phyloP scores from a whole-genome alignment of 2,888 invertebrate genomes.

The Alentia gelatinosa region DNA sequence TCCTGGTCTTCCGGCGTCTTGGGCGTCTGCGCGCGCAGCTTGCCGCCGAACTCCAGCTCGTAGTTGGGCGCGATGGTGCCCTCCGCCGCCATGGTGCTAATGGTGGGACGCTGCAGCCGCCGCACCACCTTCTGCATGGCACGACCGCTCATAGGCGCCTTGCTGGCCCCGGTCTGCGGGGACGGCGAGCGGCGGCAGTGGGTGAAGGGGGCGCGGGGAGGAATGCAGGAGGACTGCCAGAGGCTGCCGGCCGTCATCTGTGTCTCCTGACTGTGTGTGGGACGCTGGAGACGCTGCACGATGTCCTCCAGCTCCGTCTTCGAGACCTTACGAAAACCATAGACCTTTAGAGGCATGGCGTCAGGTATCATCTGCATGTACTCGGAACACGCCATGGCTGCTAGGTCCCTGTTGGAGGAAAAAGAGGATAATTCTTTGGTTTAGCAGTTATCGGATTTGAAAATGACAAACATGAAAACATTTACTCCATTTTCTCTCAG shows the following conservation, averaged over 20 bases:
- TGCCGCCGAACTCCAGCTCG: background rate
- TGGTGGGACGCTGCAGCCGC: conserved; percentile 37
- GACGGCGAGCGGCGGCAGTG: background rate
- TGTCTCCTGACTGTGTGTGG: conserved; percentile 1
- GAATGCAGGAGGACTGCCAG: background rate
- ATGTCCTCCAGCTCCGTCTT: conserved; percentile 5
- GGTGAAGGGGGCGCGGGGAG: background rate
- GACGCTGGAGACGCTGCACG: conserved; percentile 7
- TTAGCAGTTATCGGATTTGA: no score
- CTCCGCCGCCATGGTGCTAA: conserved; percentile 34
- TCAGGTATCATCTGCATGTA: background rate
- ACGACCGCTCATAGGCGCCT: background rate
- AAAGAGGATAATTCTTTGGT: background rate
- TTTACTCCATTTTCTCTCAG: no score
- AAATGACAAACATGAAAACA: no score
- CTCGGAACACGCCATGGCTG: background rate
- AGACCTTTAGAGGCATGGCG: conserved; percentile 4
- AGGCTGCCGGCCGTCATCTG: background rate
- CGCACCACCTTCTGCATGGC: conserved; percentile 17
- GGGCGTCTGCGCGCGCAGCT: background rate
- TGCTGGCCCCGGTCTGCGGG: background rate
- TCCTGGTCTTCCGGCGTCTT: background rate
- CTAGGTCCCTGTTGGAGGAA: background rate
- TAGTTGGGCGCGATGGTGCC: background rate
- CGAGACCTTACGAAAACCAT: conserved; percentile 24